Conservation (phyloP, 2,113 vertebrate genomes). For the Acanthisitta chloris region DNA sequence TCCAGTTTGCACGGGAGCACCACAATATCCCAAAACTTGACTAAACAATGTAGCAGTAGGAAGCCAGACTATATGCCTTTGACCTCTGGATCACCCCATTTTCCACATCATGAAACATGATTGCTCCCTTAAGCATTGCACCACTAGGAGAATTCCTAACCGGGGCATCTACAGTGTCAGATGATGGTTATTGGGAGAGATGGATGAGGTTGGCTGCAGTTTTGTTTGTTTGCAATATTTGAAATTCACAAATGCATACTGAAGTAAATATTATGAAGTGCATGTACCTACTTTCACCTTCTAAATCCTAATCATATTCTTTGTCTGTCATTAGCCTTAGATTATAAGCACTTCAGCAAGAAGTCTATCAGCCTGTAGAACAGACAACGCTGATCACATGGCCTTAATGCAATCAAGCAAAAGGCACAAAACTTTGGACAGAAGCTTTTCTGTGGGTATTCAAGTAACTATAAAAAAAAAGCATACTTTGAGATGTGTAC, state of each 20-base stretch:
- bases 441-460: not conserved
- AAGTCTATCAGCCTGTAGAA: not conserved
- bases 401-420: not conserved
- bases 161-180: not conserved
- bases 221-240: not conserved
- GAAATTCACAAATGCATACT: not conserved
- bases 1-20: not conserved
- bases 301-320: not conserved
- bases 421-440: not conserved
- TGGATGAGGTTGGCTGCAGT: not conserved
- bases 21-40: not conserved
- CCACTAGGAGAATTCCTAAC: not conserved
- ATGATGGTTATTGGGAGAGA: not conserved
- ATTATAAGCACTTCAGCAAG: not conserved
- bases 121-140: not conserved
- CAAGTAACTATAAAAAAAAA: not conserved
- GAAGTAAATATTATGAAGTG: not conserved
- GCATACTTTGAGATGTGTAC: not conserved
- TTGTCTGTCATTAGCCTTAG: not conserved
- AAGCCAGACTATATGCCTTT: not conserved
- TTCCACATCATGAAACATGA: not conserved
- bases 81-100: not conserved
- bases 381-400: fast-evolving
- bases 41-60: not conserved
- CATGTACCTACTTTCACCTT: not conserved